Evolutionary conservation across 2,888 invertebrate species (phyloP).

Genomic region (Nemapogon koenigi): DNA sequence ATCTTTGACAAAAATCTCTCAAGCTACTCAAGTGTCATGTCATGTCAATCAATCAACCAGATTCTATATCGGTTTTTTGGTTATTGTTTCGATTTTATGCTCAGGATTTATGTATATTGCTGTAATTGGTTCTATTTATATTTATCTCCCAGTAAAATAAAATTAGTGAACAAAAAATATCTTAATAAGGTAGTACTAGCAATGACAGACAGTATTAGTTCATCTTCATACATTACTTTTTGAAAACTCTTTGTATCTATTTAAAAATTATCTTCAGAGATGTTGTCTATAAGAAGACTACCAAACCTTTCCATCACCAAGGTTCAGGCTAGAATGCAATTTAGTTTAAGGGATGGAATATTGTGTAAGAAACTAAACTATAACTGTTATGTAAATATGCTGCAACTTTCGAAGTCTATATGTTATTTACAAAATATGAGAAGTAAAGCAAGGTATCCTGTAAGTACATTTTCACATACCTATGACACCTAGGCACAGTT

Average conservation of each 20-base stretch:
- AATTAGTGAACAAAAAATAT: too few species aligned
- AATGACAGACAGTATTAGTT: too few species aligned
- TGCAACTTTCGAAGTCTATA: slow-evolving; percentile 40
- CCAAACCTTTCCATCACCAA: slow-evolving; percentile 38
- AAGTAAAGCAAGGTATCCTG: slow-evolving; percentile 34
- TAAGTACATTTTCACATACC: slow-evolving; percentile 33
- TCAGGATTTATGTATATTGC: too few species aligned
- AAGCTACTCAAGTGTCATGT: too few species aligned
- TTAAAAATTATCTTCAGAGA: slow-evolving; percentile 16
- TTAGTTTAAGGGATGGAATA: slow-evolving; percentile 24
- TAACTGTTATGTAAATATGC: slow-evolving; percentile 26
- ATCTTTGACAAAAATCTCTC: too few species aligned
- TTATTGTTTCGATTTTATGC: too few species aligned
- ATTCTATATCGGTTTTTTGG: too few species aligned
- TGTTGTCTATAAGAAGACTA: slow-evolving; percentile 45
- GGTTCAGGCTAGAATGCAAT: slow-evolving; percentile 33
- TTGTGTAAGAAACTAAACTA: slow-evolving; percentile 30
- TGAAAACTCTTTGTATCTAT: neutral
- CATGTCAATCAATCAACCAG: too few species aligned
- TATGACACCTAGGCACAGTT: neutral
- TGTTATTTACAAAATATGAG: slow-evolving; percentile 37
- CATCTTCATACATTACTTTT: too few species aligned
- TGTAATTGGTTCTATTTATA: too few species aligned
- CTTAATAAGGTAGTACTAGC: too few species aligned
- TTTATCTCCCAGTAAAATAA: too few species aligned